Base-by-base conservation (phyloP, 2,888 invertebrate genomes). In the Ramazzottius varieornatus region DNA sequence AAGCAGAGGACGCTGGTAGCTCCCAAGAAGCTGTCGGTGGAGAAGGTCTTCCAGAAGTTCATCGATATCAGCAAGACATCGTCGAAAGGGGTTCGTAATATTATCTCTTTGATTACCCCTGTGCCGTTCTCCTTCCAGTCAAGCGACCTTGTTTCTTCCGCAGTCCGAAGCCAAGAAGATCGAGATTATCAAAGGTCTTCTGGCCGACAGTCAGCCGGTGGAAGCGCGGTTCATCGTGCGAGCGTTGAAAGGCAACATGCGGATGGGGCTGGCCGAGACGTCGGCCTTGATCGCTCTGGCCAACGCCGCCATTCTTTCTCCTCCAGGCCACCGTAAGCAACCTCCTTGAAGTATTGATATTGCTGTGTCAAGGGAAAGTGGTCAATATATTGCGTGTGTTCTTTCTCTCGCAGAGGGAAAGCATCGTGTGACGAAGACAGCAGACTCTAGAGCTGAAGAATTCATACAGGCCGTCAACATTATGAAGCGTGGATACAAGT, bases 261-360 rank as follows among this genome's bases (percentile, higher is more conserved):
- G 98, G 64, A 91, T 98, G 70, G 96, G 96, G 0, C 80, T 98
- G 66, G 98, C 96, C 0, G 98, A 98, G 73, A 93, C 94, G 76
- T 93, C 93, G 0, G 84, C 94, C 40, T 78, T 98, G 64, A 82
- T 88, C 75, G 93, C 98, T 13, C 76, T 98, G 64, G 90, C 91
- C 0, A 81, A 85, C 71, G 93, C 93, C 1, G 81, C 84, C 68
- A 82, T 85, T n/a, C 78, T 80, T 69, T 46, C 32, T 24, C 65
- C 67, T 46, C 66, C 66, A 46, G 64, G 63, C n/a, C n/a, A n/a
- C n/a, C n/a, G n/a, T 13, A 66, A 66, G 64, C 69, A 73, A 1
- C 86, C 88, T 0, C 88, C 90, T 46, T n/a, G n/a, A n/a, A n/a
- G n/a, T n/a, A n/a, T n/a, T n/a, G n/a, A n/a, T n/a, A n/a, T n/a